Percentiles rank a stretch among this genome's conserved stretches.
Conservation (phyloP, 2,888 invertebrate genomes). For the Gryllus longicercus region DNA sequence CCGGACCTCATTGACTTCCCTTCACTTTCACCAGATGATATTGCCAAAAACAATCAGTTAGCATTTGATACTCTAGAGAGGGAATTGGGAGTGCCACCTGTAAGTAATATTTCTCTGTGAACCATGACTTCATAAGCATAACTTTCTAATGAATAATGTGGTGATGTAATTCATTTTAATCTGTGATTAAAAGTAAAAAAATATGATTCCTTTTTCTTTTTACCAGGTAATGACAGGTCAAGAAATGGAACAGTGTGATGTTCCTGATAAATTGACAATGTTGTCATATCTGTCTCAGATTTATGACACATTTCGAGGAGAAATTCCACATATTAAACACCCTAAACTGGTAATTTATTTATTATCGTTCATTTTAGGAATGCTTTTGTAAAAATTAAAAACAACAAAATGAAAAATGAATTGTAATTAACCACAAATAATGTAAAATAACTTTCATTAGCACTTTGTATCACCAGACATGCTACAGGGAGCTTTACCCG, state of each 20-base stretch:
- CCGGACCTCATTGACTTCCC: slow-evolving; percentile 82
- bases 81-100: slow-evolving; percentile 70
- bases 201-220: slow-evolving; percentile 19
- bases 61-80: slow-evolving; percentile 84
- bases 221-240: slow-evolving; percentile 64
- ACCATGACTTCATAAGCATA: neutral
- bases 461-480: no score
- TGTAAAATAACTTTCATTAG: no score
- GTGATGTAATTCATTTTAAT: neutral
- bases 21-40: slow-evolving; percentile 60
- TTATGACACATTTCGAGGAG: slow-evolving; percentile 86
- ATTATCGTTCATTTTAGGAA: no score
- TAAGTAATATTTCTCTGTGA: slow-evolving; percentile 40
- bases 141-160: neutral
- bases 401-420: no score
- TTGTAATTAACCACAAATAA: no score
- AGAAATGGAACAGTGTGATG: slow-evolving; percentile 68
- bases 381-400: no score
- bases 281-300: slow-evolving; percentile 83
- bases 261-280: slow-evolving; percentile 70
- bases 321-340: slow-evolving; percentile 79
- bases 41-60: slow-evolving; percentile 68
- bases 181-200: neutral
- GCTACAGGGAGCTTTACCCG: no score
- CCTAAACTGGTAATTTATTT: slow-evolving; percentile 60